These are phyloP conservation scores for Stichodactyla mertensii DNA, from an alignment of 64 coral and sea anemone species.

Conservation along the genomic window DNA sequence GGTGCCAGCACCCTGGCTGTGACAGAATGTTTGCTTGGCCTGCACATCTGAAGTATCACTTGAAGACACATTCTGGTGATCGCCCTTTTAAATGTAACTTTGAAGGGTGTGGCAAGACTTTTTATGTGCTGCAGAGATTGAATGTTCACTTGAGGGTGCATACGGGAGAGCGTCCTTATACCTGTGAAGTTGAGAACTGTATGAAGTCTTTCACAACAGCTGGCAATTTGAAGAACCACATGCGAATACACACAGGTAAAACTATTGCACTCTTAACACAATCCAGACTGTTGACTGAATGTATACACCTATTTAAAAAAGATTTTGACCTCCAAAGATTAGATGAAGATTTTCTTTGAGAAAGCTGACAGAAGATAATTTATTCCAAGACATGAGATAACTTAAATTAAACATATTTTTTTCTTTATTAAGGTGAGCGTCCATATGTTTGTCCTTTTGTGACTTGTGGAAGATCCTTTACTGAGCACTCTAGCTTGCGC, in stretches of 20 bases:
- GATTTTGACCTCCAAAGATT: too few relatives aligned
- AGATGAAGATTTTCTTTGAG: too few relatives aligned
- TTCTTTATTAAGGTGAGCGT: conserved; percentile 57
- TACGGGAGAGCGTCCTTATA: conserved; percentile 78
- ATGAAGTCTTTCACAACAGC: conserved; percentile 84
- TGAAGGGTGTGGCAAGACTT: conserved; percentile 86
- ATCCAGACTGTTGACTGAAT: too few relatives aligned
- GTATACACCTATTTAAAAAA: too few relatives aligned
- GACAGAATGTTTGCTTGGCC: conserved; percentile 90
- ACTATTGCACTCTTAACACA: too few relatives aligned
- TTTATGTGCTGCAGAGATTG: conserved; percentile 81
- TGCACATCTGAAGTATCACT: conserved; percentile 88
- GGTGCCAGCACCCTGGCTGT: conserved; percentile 85
- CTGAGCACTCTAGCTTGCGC: conserved; percentile 84
- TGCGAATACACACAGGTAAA: conserved; percentile 90
- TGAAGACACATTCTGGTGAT: conserved; percentile 90
- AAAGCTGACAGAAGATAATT: neutral
- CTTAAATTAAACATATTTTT: neutral
- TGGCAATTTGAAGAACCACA: conserved; percentile 93
- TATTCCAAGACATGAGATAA: neutral
- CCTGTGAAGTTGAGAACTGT: conserved; percentile 66
- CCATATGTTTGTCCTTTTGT: conserved; percentile 68
- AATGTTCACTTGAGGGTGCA: conserved; percentile 85
- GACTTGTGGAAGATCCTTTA: conserved; percentile 72
- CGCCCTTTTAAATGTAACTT: conserved; percentile 72